phyloP scores from a whole-genome alignment of 2,797 vertebrate genomes.

The Lepilemur septentrionalis region DNA sequence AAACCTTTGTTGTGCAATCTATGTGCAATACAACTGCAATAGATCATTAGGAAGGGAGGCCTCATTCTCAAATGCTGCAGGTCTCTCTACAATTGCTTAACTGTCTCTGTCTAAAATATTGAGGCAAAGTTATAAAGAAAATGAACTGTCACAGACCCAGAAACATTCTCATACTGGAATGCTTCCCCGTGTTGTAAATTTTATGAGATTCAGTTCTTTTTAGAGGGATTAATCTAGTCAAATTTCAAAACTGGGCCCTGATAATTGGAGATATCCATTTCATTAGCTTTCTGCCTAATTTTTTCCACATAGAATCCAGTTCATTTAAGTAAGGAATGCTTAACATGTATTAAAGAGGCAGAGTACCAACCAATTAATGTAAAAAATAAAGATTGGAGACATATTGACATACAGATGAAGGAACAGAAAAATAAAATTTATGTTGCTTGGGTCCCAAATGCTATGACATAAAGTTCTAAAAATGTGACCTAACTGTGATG shows the following conservation, averaged over 20 bases:
- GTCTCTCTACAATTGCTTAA: neutral
- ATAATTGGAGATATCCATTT: neutral
- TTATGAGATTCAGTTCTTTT: neutral
- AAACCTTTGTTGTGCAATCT: slow-evolving; percentile 33
- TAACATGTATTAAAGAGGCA: neutral
- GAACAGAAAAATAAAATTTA: neutral
- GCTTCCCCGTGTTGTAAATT: neutral
- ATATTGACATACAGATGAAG: neutral
- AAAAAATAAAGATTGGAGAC: neutral
- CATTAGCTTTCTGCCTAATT: neutral
- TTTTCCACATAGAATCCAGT: neutral
- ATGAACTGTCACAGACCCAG: slow-evolving; percentile 5
- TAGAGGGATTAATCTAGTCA: neutral
- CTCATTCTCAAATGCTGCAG: neutral
- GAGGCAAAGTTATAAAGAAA: slow-evolving; percentile 29
- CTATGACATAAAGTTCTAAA: neutral
- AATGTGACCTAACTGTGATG: neutral
- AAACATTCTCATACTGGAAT: slow-evolving; percentile 9
- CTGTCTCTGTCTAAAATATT: neutral
- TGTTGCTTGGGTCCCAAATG: neutral
- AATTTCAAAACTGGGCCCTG: neutral
- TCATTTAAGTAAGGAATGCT: neutral
- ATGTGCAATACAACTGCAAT: neutral
- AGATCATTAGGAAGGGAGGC: slow-evolving; percentile 9
- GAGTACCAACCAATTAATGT: neutral